Evolutionary conservation across 2,797 vertebrate genomes (phyloP).

Genomic region (Enteromius mattozi): DNA sequence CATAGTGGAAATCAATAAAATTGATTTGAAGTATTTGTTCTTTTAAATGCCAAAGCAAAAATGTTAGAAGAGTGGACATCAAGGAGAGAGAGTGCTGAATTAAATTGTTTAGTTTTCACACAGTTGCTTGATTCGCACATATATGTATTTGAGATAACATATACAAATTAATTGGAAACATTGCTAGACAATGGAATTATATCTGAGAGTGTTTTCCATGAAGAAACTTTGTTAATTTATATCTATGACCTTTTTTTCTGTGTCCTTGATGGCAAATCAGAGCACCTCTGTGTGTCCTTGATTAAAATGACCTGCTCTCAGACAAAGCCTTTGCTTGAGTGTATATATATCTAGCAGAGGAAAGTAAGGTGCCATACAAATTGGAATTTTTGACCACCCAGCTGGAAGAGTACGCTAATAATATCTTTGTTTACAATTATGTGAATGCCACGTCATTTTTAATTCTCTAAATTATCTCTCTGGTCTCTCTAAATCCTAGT

Average conservation of each 20-base stretch:
- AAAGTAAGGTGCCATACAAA: background rate
- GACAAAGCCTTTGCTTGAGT: background rate
- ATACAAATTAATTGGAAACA: background rate
- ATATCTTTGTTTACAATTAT: slow-evolving; percentile 5
- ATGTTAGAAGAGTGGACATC: slow-evolving; percentile 11
- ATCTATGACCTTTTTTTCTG: background rate
- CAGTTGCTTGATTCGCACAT: background rate
- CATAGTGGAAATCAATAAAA: slow-evolving; percentile 28
- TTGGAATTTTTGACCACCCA: background rate
- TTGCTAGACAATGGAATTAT: background rate
- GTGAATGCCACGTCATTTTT: background rate
- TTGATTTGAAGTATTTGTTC: slow-evolving; percentile 26
- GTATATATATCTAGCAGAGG: background rate
- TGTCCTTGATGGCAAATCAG: background rate
- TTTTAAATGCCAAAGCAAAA: slow-evolving; percentile 38
- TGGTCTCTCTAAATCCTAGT: background rate
- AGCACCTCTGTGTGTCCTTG: background rate
- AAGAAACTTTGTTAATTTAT: background rate
- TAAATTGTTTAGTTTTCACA: background rate
- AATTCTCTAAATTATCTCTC: background rate
- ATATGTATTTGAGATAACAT: too few relatives aligned
- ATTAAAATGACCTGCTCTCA: background rate
- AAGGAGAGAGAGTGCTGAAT: background rate
- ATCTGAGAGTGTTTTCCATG: background rate
- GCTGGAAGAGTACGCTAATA: background rate